Percentiles rank a stretch among this genome's conserved stretches.
Evolutionary conservation across 2,888 invertebrate genomes (phyloP).

Genomic region (Furcula furcula): DNA sequence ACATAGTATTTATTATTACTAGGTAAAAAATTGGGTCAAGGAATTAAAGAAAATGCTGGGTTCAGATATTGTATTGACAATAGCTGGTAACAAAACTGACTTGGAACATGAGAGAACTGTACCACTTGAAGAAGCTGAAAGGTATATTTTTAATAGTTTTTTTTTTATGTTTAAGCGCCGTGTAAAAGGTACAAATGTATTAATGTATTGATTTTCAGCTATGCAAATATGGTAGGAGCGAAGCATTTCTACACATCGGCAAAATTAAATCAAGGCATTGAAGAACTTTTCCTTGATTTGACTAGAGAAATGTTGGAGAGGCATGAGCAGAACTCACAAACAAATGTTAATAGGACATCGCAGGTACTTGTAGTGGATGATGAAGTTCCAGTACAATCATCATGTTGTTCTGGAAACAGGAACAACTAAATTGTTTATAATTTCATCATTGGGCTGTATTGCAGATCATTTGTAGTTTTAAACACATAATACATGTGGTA

Average conservation of each 20-base stretch:
- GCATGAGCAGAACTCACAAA: slow-evolving; percentile 48
- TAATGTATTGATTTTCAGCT: slow-evolving; percentile 78
- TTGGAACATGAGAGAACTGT: slow-evolving; percentile 95
- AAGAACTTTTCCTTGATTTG: slow-evolving; percentile 93
- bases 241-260: slow-evolving; percentile 96
- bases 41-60: slow-evolving; percentile 98
- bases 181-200: not conserved
- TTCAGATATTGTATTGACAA: slow-evolving; percentile 93
- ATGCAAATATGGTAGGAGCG: slow-evolving; percentile 95
- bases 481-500: not conserved
- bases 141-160: slow-evolving; percentile 81
- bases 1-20: slow-evolving; percentile 34
- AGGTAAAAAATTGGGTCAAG: slow-evolving; percentile 99
- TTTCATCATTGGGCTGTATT: slow-evolving; percentile 1
- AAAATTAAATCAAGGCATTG: slow-evolving; percentile 94
- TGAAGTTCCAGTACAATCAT: slow-evolving; percentile 51
- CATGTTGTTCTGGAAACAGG: slow-evolving; percentile 60
- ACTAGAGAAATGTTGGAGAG: slow-evolving; percentile 87
- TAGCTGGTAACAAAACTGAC: slow-evolving; percentile 99
- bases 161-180: not conserved
- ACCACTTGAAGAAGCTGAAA: slow-evolving; percentile 91
- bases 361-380: slow-evolving; percentile 71
- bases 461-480: not conserved
- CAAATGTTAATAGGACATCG: slow-evolving; percentile 47
- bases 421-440: slow-evolving; percentile 33